Base-by-base conservation (phyloP, 2,888 invertebrate species). In the Cremastinae sp. region DNA sequence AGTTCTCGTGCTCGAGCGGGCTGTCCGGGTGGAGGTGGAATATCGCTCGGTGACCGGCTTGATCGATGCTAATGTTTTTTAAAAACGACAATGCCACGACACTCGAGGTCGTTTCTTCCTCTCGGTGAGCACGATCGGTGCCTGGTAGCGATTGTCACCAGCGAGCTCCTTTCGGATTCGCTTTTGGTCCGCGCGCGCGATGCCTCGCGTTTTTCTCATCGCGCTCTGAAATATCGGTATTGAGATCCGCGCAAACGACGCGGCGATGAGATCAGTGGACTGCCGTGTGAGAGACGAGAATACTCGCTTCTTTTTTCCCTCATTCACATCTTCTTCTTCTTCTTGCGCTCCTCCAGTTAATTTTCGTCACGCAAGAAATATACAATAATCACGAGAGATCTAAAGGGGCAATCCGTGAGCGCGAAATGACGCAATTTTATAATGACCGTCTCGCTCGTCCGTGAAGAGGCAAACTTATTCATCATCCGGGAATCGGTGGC, bases 21-120 rank as follows among this genome's bases (percentile, higher is more conserved):
- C 38, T 62, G 62, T 34, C 62, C 69, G 53, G 62, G 56, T 62
- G 66, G 75, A 41, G 5, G n/a, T n/a, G n/a, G n/a, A 28, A 28
- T 28, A 28, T 28, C 28, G 28, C 2, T 53, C 59, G 65, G 77
- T 77, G 70, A 74, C 77, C 74, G 74, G 77, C 54, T 70, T 77
- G 77, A 77, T 77, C 70, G 77, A 77, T 77, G 77, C 69, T 77
- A 74, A 77, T 77, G 77, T 49, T 74, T 74, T 77, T 77, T 70
- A 70, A 70, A 70, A 77, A 77, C 77, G 77, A 77, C 77, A 77
- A 74, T 77, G 77, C 77, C 77, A 74, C 74, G 70, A 59, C 70
- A 49, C 54, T 74, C 74, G 77, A 74, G 74, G 77, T 77, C 74
- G 77, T 65, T 70, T 47, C 53, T 66, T 54, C 65, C 34, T 49